Percentiles rank a stretch among this genome's conserved stretches.
Conservation (phyloP, 1,140 invertebrate genomes). For the Drosophila sp. region DNA sequence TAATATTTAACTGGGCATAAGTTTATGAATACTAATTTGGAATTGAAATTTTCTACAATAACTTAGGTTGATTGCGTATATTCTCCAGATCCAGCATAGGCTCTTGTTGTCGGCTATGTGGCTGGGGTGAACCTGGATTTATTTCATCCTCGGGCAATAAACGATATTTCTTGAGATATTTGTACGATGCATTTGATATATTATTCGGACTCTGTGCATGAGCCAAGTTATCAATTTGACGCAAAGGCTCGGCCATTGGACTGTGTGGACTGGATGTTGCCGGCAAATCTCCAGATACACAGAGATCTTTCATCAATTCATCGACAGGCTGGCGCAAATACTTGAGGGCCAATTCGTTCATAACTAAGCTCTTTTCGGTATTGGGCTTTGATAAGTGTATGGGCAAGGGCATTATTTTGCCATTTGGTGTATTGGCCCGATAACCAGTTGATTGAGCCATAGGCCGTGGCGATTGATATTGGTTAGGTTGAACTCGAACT, state of each 20-base stretch:
- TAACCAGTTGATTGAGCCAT: conserved; percentile 73
- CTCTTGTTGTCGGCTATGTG: conserved; percentile 30
- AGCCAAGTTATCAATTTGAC: conserved; percentile 61
- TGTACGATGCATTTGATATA: conserved; percentile 79
- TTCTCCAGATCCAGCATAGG: conserved; percentile 68
- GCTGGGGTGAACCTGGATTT: conserved; percentile 20
- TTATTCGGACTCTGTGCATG: conserved; percentile 60
- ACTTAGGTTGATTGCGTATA: conserved; percentile 70
- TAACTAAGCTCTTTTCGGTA: conserved; percentile 74
- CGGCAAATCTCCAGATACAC: conserved; percentile 32
- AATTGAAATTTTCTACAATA: conserved; percentile 43
- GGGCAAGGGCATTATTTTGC: conserved; percentile 24
- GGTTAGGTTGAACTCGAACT: conserved; percentile 24
- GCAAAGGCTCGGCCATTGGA: conserved; percentile 46
- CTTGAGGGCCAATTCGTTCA: conserved; percentile 77
- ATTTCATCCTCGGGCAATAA: conserved; percentile 67
- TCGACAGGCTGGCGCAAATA: conserved; percentile 74
- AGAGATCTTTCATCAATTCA: conserved; percentile 69
- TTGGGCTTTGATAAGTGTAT: conserved; percentile 42
- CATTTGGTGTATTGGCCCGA: conserved; percentile 51
- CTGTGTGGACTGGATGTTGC: conserved; percentile 15
- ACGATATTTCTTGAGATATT: conserved; percentile 77
- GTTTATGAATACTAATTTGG: neutral
- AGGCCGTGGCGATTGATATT: conserved; percentile 57
- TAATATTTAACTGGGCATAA: neutral